These are phyloP conservation scores for Siniperca knerii DNA, from an alignment of 2,113 vertebrate species.

Conservation along the genomic window DNA sequence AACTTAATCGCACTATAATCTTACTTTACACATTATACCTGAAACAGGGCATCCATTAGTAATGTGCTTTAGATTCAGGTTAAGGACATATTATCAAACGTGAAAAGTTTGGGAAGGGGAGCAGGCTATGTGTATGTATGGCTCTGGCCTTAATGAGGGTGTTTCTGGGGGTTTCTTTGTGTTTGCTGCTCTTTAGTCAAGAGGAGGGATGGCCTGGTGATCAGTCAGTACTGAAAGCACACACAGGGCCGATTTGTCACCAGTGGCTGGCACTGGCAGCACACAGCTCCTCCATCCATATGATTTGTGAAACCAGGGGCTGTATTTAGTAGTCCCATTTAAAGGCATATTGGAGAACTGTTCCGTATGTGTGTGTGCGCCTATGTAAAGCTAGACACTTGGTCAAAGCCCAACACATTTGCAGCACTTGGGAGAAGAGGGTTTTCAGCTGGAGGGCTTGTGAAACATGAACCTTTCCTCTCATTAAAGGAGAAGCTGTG, in stretches of 20 bases:
- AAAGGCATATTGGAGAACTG: constrained; percentile 78
- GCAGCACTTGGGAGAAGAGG: constrained; percentile 73
- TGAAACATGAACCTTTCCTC: constrained; percentile 80
- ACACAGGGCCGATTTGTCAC: constrained; percentile 81
- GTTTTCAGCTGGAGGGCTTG: constrained; percentile 75
- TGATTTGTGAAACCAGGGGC: constrained; percentile 82
- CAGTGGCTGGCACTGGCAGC: constrained; percentile 77
- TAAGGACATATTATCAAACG: constrained; percentile 61
- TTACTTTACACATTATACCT: constrained; percentile 68
- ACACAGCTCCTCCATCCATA: constrained; percentile 75
- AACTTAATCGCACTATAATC: constrained; percentile 71
- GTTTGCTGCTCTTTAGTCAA: constrained; percentile 83
- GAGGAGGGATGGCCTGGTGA: constrained; percentile 77
- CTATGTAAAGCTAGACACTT: constrained; percentile 57
- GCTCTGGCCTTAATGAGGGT: constrained; percentile 81
- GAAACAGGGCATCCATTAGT: constrained; percentile 68
- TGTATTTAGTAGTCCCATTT: constrained; percentile 84
- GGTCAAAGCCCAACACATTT: constrained; percentile 73
- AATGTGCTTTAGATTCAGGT: constrained; percentile 68
- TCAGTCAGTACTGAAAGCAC: constrained; percentile 82
- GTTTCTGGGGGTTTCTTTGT: constrained; percentile 80
- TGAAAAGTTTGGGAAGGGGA: constrained; percentile 66
- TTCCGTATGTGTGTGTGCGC: constrained; percentile 42
- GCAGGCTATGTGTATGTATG: constrained; percentile 70
- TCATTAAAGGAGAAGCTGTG: constrained; percentile 81